Base-by-base conservation (phyloP, 2,113 vertebrate genomes). In the Osmerus eperlanus region DNA sequence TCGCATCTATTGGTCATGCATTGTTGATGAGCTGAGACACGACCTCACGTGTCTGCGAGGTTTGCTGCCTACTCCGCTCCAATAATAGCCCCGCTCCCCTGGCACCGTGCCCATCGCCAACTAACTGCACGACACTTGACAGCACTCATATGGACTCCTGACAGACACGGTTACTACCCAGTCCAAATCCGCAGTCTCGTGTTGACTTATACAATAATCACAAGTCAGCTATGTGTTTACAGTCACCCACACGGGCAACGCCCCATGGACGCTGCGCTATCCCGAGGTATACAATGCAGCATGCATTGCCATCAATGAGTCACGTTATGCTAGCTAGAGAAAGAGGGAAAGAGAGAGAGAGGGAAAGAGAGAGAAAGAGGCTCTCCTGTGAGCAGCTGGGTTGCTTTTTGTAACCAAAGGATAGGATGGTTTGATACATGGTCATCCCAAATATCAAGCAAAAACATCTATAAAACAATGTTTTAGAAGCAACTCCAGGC, bases 61-160 rank as follows among this genome's bases (percentile, higher is more conserved):
- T 84, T 79, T 80, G 81, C 82, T 78, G 83, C 89, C 86, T 89
- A 85, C 85, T 81, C 83, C 79, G 76, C 87, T 89, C 90, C 90
- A 91, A 91, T 90, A 90, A 92, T 90, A 92, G 86, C 86, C 77
- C 69, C 76, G 81, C 87, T 89, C 78, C 83, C 78, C 73, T 87
- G 90, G 90, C 89, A 83, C 71, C 41, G 73, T 82, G 89, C 89
- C 89, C 83, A 81, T 76, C 79, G 78, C 85, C 85, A 78, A 83
- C 84, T 36, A 84, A 77, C 85, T 68, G 84, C 85, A 76, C 81
- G 84, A 91, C 91, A 92, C 91, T 91, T 93, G 91, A 92, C 91
- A 89, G 84, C 75, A 68, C 89, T 93, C 91, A 92, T 91, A 91
- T 82, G 91, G 86, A 85, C 87, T 90, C 72, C 87, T 91, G 86